phyloP scores from a whole-genome alignment of 2,888 invertebrate genomes.

The Troides helena region DNA sequence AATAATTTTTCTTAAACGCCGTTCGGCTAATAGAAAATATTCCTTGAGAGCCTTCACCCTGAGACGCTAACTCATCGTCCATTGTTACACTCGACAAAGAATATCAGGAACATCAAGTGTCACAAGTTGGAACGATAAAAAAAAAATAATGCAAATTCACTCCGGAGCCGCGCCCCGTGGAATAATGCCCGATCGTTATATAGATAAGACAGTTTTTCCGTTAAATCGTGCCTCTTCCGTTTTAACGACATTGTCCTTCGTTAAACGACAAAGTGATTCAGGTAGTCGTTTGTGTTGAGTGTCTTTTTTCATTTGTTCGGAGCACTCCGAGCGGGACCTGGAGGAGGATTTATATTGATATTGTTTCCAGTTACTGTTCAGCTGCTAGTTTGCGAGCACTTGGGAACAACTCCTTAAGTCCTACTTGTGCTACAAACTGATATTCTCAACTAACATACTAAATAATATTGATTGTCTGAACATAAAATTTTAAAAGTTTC shows the following conservation, averaged over 20 bases:
- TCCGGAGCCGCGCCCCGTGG: conserved; percentile 49
- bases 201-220: conserved; percentile 70
- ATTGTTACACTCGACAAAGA: conserved; percentile 64
- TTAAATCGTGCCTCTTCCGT: conserved; percentile 66
- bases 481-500: no score
- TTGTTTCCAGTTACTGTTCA: conserved; percentile 42
- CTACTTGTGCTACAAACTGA: not conserved
- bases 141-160: conserved; percentile 77
- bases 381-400: conserved; percentile 29
- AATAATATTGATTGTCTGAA: no score
- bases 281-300: conserved; percentile 67
- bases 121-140: conserved; percentile 63
- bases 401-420: conserved; percentile 19
- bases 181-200: conserved; percentile 69
- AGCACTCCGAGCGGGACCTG: conserved; percentile 50
- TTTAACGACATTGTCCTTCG: conserved; percentile 61
- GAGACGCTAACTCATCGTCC: conserved; percentile 57
- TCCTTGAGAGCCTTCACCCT: conserved; percentile 52
- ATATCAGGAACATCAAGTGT: conserved; percentile 58
- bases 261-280: conserved; percentile 57
- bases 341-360: conserved; percentile 60
- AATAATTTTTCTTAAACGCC: conserved; percentile 62
- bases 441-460: no score
- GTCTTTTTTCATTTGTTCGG: conserved; percentile 68
- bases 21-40: conserved; percentile 42